Evolutionary conservation across 2,797 vertebrate genomes (phyloP), one percentile per base, ranked within the genome.

Genomic region (Gymnothorax javanicus): DNA sequence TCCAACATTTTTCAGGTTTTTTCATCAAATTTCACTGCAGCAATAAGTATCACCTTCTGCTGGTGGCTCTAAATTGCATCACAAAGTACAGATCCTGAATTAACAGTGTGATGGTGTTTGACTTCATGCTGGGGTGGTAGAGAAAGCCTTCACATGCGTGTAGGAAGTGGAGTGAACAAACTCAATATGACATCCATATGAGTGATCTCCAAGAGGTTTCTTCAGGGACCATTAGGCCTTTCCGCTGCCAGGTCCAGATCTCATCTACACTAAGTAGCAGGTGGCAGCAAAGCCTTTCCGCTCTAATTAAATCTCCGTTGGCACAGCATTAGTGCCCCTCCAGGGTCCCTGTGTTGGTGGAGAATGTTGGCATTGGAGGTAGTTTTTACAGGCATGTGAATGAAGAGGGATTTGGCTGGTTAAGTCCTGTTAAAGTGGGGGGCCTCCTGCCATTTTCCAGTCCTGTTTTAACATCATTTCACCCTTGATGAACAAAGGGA

Each of bases 231-330:
- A 27, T 60, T 58, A 89, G 59, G 69, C 87, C 59, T 82, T 12
- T 54, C 71, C 85, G 59, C 84, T 23, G 82, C 75, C 88, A 87
- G 50, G 62, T 87, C 88, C 52, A 60, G 54, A 87, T 87, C 69
- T 86, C 54, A 81, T 64, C 83, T 91, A 89, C 84, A 57, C 88
- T 87, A 83, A 52, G 87, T 84, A 90, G 89, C 92, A 93, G 91
- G 89, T 91, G 91, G 89, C 88, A 27, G 87, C 86, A 82, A 87
- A 87, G 84, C 82, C 86, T 88, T 71, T 64, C 57, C 79, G 87
- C 89, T 85, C 82, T 90, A 90, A 91, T 91, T 89, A 90, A 89
- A 56, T 89, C 87, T 75, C 25, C 62, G 59, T 43, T 84, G 87
- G 88, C 58, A 60, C 17, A 86, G 84, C 87, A 82, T 86, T 82